These are phyloP conservation scores for Halocynthia roretzi DNA, from an alignment of 23 tunicate genomes.

Conservation along the genomic window DNA sequence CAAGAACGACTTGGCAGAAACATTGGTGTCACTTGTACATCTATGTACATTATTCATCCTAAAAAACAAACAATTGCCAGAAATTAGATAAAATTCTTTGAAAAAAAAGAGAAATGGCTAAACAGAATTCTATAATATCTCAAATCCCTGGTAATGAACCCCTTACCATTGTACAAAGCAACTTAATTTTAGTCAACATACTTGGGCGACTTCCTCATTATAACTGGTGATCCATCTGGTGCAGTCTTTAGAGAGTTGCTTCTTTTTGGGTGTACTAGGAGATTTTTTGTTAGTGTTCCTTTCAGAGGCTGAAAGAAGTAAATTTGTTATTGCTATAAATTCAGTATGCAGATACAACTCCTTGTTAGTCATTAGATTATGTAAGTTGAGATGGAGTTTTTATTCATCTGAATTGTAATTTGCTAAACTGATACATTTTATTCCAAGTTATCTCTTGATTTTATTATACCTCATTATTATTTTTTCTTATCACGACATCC, in stretches of 20 bases:
- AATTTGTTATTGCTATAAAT: not conserved
- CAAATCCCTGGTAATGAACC: not conserved
- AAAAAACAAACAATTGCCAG: not conserved
- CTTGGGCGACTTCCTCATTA: conserved; percentile 50
- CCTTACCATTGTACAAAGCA: not conserved
- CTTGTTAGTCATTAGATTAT: no score
- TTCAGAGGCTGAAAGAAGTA: conserved; percentile 7
- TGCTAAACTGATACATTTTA: no score
- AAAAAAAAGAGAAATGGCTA: no score
- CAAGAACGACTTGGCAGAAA: not conserved
- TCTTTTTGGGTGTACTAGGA: conserved; percentile 25
- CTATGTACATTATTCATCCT: not conserved
- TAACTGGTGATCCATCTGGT: conserved; percentile 29
- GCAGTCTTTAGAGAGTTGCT: conserved; percentile 40
- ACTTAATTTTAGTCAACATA: not conserved
- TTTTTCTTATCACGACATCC: not conserved
- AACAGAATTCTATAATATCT: no score
- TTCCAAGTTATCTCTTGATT: not conserved
- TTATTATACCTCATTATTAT: not conserved
- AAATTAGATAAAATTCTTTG: not conserved
- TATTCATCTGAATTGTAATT: no score
- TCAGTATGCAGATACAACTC: not conserved
- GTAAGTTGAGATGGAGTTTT: no score
- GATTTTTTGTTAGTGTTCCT: not conserved
- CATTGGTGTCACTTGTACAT: conserved; percentile 9